Evolutionary conservation across 2,888 invertebrate species (phyloP).

Genomic region (Harpalus rubripes): DNA sequence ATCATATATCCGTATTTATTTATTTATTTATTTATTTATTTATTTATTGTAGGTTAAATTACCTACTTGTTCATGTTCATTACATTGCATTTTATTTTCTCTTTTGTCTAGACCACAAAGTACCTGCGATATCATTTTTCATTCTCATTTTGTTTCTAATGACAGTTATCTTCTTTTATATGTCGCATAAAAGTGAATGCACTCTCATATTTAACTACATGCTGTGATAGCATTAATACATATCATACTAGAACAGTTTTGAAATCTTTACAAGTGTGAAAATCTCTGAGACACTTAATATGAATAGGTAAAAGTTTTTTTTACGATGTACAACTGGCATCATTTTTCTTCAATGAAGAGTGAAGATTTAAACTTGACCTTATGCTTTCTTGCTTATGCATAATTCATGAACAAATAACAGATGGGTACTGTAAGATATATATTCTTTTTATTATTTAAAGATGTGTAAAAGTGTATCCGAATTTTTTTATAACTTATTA

Average conservation of each 20-base stretch:
- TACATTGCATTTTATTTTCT: not conserved
- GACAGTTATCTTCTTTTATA: conserved; percentile 27
- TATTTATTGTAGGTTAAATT: not conserved
- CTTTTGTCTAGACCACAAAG: conserved; percentile 15
- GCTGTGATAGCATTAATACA: not conserved
- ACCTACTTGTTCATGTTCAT: not conserved
- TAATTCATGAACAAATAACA: conserved; percentile 57
- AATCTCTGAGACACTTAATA: not conserved
- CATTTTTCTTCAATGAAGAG: conserved; percentile 43
- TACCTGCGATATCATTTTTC: not conserved
- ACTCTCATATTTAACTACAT: conserved; percentile 21
- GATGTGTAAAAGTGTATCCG: not conserved
- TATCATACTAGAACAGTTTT: conserved; percentile 13
- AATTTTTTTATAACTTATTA: not conserved
- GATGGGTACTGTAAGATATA: conserved; percentile 13
- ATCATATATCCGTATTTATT: not conserved
- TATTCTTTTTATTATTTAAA: not conserved
- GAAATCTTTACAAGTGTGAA: not conserved
- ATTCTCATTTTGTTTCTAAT: conserved; percentile 12
- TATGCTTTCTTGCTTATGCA: conserved; percentile 55
- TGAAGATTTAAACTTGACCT: conserved; percentile 49
- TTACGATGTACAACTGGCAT: not conserved
- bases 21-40: not conserved
- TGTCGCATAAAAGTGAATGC: conserved; percentile 40
- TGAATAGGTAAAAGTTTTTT: conserved; percentile 20